Evolutionary conservation across 2,888 invertebrate species (phyloP), one percentile per base, ranked within the genome.

Genomic region (Urechis unicinctus): DNA sequence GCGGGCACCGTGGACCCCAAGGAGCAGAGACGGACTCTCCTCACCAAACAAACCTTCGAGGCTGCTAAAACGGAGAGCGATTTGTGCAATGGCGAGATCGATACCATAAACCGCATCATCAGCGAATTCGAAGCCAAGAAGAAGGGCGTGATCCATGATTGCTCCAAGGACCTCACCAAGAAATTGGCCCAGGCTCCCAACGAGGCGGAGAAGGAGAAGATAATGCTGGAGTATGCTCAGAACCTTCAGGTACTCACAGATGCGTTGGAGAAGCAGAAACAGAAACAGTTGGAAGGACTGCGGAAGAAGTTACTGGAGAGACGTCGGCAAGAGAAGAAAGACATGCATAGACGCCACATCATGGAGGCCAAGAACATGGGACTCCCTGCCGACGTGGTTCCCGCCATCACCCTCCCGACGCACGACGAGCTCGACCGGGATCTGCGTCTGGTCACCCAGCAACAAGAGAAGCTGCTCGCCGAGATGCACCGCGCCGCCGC

Each of bases 21-120:
- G 29, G 68, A 71, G 22, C 62, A 66, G 45, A 55, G 64, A 41
- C 65, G 69, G 51, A 66, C 65, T 55, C 60, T 74, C 54, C 70
- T 73, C 61, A 71, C 70, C 56, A 70, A 69, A 53, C 73, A 74
- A 59, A 72, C 72, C 2, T 74, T 71, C 42, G 74, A 74, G 54
- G 73, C 73, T 6, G 72, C 72, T 4, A 71, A 71, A 50, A 61
- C 73, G 29, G 75, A 74, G 56, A 71, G 68, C 52, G 66, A 71
- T 50, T 60, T 73, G n/a, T 66, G 67, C 50, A 61, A 62, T 43
- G 62, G 66, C 24, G 74, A 75, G 60, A 67, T 71, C 9, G 61
- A 65, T 4, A 52, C 59, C 2, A 66, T 72, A 43, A 70, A 70
- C 53, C 67, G 68, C 9, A 64, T 65, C 3, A 53, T 74, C 13